Evolutionary conservation across 2,797 vertebrate species (phyloP).

Genomic region (Taeniopygia guttata): DNA sequence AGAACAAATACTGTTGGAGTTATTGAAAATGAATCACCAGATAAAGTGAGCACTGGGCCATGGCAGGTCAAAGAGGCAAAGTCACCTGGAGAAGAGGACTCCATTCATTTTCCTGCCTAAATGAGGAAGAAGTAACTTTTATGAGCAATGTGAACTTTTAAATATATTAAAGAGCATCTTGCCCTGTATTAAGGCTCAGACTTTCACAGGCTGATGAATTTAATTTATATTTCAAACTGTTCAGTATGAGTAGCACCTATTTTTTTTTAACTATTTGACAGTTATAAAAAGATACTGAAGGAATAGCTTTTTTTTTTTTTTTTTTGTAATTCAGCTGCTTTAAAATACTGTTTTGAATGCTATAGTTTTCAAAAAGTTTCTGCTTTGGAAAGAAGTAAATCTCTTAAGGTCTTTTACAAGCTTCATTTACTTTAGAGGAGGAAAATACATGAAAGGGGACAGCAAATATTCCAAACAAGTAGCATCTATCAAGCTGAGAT

Average conservation of each 20-base stretch:
- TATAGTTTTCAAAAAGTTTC: background rate
- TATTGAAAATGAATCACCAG: constrained; percentile 89
- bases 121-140: constrained; percentile 76
- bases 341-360: constrained; percentile 44
- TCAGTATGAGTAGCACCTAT: constrained; percentile 1
- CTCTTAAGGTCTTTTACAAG: constrained; percentile 33
- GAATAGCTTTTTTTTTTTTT: constrained; percentile 39
- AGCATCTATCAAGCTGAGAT: constrained; percentile 1
- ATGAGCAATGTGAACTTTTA: constrained; percentile 73
- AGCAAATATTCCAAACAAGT: constrained; percentile 38
- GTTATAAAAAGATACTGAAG: constrained; percentile 40
- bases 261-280: constrained; percentile 45
- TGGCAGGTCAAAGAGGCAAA: constrained; percentile 89
- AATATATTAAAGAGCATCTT: constrained; percentile 69
- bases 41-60: constrained; percentile 86
- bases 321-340: background rate
- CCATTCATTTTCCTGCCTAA: constrained; percentile 81
- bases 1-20: constrained; percentile 90
- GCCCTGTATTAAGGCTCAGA: constrained; percentile 48
- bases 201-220: constrained; percentile 68
- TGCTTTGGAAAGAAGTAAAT: constrained; percentile 37
- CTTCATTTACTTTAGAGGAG: constrained; percentile 33
- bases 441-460: background rate
- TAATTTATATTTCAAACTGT: constrained; percentile 67
- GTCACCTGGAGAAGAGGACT: constrained; percentile 82